phyloP scores from a whole-genome alignment of 2,888 invertebrate species.

The Tipula vernalis region DNA sequence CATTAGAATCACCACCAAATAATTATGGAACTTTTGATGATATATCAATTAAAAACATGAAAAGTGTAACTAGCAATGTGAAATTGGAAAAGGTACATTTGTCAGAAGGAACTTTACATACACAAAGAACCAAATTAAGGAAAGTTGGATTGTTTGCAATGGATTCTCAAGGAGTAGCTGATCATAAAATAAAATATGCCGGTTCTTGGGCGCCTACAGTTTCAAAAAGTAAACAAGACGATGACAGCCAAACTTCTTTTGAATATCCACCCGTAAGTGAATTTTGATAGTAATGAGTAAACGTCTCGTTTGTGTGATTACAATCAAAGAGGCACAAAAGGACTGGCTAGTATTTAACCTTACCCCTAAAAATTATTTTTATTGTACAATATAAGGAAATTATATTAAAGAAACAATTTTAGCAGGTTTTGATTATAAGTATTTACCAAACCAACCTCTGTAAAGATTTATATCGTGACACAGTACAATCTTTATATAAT shows the following conservation, averaged over 20 bases:
- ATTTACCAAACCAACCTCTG: too few relatives aligned
- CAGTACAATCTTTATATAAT: too few relatives aligned
- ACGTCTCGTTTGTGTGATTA: neutral
- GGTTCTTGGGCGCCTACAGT: constrained; percentile 43
- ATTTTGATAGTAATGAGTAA: neutral
- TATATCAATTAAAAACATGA: constrained; percentile 27
- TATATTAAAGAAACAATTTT: too few relatives aligned
- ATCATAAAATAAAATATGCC: constrained; percentile 38
- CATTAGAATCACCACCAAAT: constrained; percentile 52
- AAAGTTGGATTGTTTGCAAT: constrained; percentile 42
- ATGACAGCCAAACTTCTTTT: constrained; percentile 22
- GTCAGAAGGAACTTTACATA: constrained; percentile 29
- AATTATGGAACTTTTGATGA: constrained; percentile 20
- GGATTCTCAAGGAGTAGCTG: constrained; percentile 40
- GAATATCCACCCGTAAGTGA: constrained; percentile 23
- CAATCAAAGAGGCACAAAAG: neutral
- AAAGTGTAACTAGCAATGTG: constrained; percentile 24
- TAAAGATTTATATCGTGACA: too few relatives aligned
- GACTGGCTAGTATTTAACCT: too few relatives aligned
- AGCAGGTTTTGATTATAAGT: too few relatives aligned
- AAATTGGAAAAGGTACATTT: constrained; percentile 12
- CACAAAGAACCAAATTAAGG: constrained; percentile 41
- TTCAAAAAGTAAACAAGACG: constrained; percentile 27
- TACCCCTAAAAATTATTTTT: too few relatives aligned
- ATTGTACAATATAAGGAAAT: too few relatives aligned